A percentile compares a stretch with the other conserved stretches of the same genome.
Evolutionary conservation across 2,888 invertebrate species (phyloP).

Genomic region (Idaea straminata): DNA sequence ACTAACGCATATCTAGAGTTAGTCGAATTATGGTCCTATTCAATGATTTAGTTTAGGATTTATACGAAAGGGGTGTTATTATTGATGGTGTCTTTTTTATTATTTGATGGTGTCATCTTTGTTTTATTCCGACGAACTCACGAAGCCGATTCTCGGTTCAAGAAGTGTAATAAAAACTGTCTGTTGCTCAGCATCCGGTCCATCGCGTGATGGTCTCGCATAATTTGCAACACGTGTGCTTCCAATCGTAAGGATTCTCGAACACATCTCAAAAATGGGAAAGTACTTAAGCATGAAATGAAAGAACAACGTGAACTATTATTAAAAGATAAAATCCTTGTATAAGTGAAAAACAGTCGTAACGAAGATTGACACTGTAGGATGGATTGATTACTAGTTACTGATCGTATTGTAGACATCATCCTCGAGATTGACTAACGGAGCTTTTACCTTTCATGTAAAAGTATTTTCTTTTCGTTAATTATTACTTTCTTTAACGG

Average conservation of each 20-base stretch:
- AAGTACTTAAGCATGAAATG: conserved; percentile 8
- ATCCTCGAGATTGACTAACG: neutral
- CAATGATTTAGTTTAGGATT: no score
- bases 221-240: conserved; percentile 23
- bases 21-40: no score
- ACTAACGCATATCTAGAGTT: no score
- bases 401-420: neutral
- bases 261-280: conserved; percentile 8
- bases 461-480: neutral
- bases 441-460: neutral
- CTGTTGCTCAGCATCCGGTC: conserved; percentile 28
- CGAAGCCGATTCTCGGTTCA: neutral
- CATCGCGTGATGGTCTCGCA: conserved; percentile 36
- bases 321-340: conserved; percentile 4
- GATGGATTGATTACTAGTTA: conserved; percentile 20
- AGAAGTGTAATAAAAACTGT: neutral
- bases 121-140: no score
- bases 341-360: conserved; percentile 5
- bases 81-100: no score
- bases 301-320: neutral
- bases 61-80: no score
- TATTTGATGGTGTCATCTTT: no score
- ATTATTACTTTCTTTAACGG: neutral
- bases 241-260: conserved; percentile 30
- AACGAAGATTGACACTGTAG: conserved; percentile 14